Percentiles rank a stretch among this genome's conserved stretches.
These are phyloP conservation scores for Hymenopus coronatus DNA, from an alignment of 2,888 invertebrate genomes.

Conservation along the genomic window DNA sequence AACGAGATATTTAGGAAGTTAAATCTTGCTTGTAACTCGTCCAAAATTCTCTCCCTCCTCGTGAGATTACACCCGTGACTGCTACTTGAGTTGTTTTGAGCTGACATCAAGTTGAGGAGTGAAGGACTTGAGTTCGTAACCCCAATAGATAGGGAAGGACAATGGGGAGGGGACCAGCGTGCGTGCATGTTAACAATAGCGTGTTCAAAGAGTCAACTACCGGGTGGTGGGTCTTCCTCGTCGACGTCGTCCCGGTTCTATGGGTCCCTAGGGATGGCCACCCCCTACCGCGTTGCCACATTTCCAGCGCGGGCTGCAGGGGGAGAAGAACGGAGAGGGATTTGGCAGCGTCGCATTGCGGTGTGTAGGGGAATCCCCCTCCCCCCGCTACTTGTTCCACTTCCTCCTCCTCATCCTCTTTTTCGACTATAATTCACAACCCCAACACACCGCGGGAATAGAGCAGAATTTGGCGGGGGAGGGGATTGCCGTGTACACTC, in stretches of 20 bases:
- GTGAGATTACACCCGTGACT: not conserved
- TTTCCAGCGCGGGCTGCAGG: not conserved
- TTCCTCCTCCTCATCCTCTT: not conserved
- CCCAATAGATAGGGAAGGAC: not conserved
- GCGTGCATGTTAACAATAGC: not conserved
- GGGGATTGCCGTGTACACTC: not conserved
- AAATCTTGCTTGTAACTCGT: not conserved
- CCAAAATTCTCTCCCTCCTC: not conserved
- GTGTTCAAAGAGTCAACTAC: slow-evolving; percentile 1
- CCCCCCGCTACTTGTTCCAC: not conserved
- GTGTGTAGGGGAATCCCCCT: slow-evolving; percentile 19
- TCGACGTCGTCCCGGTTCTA: slow-evolving; percentile 5
- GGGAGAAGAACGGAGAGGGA: not conserved
- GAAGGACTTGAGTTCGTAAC: not conserved
- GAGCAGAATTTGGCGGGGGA: not conserved
- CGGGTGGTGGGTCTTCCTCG: not conserved
- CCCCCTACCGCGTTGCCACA: slow-evolving; percentile 7
- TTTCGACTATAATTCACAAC: slow-evolving; percentile 19
- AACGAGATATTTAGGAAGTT: not conserved
- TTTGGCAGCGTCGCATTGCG: slow-evolving; percentile 22
- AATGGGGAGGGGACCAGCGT: not conserved
- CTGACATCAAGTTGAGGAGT: not conserved
- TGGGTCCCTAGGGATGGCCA: slow-evolving; percentile 17
- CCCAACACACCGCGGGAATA: not conserved
- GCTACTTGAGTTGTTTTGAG: not conserved